Evolutionary conservation across 2,113 vertebrate species (phyloP), one percentile per base, ranked within the genome.

Genomic region (Megaceryle maxima): DNA sequence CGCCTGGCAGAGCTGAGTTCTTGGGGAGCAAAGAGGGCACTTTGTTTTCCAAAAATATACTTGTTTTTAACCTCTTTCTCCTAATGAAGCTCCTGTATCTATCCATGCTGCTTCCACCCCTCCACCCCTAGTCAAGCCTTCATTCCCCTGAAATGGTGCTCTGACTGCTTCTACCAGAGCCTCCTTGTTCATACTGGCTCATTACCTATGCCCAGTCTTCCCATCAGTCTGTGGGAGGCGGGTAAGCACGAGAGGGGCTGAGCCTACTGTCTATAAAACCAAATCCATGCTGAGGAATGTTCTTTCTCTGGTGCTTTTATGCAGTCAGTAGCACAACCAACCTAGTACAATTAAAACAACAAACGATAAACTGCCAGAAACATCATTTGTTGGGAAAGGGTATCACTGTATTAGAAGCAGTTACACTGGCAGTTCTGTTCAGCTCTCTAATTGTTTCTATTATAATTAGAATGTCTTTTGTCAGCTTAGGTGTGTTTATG

Each of bases 381-480:
- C 46, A 59, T 79, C 14, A 31, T 35, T 82, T 80, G 12, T 39
- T 79, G 70, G 77, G 53, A 78, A 82, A 55, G 33, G 29, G 16
- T 48, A 53, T 68, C 2, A 29, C 82, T 95, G 88, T 35, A 24
- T 51, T 56, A 85, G 87, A 81, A 88, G 66, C 41, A 39, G 51
- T 62, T 92, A 53, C 48, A 21, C 53, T 87, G 74, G 44, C 75
- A 90, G 24, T 35, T 84, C 62, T 91, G 29, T 68, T 64, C 57
- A 62, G 39, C 31, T 88, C 77, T 78, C 57, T 87, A 37, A 56
- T 87, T 91, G 53, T 91, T 73, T 83, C 75, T 89, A 2, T 83
- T 87, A 28, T 51, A 91, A 91, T 95, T 87, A 69, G 59, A 60
- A 73, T 73, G 79, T 66, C 59, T 90, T 93, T 90, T 85, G 83